A percentile compares a stretch with the other conserved stretches of the same genome.
phyloP scores from a whole-genome alignment of 2,113 vertebrate species.

The Syrmaticus mikado region DNA sequence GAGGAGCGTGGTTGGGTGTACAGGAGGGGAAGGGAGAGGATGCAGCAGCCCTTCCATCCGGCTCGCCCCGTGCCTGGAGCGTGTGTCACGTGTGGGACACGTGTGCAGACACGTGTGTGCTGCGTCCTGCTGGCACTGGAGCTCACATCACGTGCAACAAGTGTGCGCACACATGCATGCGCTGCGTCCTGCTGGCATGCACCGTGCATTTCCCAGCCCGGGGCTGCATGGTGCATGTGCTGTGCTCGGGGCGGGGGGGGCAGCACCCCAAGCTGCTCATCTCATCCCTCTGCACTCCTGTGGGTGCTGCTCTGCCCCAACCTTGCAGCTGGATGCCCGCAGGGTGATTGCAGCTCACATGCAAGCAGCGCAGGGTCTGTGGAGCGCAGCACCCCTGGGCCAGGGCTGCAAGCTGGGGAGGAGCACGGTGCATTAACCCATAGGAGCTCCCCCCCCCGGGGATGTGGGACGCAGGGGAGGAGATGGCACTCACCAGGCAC shows the following conservation, averaged over 20 bases:
- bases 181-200: too few species aligned
- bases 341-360: too few species aligned
- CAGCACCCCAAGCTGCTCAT: too few species aligned
- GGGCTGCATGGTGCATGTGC: too few species aligned
- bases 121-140: rapidly evolving
- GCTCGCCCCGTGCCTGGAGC: neutral
- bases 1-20: neutral
- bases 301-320: too few species aligned
- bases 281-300: too few species aligned
- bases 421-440: rapidly evolving
- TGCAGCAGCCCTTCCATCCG: neutral
- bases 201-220: too few species aligned
- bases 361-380: neutral
- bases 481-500: conserved; percentile 79
- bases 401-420: neutral
- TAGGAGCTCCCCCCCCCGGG: rapidly evolving
- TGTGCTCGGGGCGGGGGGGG: too few species aligned
- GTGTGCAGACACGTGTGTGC: rapidly evolving
- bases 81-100: rapidly evolving
- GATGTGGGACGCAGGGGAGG: rapidly evolving
- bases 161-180: too few species aligned
- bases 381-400: rapidly evolving
- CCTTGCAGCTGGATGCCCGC: too few species aligned
- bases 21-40: neutral
- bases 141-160: too few species aligned